Evolutionary conservation across 2,797 vertebrate genomes (phyloP), one percentile per base, ranked within the genome.

Genomic region (Furcifer pardalis): DNA sequence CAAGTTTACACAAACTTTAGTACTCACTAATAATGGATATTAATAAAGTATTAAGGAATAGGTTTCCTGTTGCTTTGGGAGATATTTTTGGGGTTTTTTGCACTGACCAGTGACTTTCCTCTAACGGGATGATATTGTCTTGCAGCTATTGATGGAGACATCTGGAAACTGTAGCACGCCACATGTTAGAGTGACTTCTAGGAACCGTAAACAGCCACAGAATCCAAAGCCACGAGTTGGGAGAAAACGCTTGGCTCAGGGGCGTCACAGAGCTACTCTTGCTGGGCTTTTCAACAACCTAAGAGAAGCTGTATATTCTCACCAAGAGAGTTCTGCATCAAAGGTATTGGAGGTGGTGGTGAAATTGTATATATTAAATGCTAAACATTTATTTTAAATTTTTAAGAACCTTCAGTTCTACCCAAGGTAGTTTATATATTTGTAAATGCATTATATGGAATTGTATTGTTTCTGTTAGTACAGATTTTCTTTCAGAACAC

Each of bases 261-360:
- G 95, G 65, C 94, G 84, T 4, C 95, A 94, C 66, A 92, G 90
- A 30, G 94, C 94, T 86, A 92, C 94, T 0, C 85, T 97, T 79
- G 77, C 91, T 0, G 90, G 85, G 7, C 96, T 97, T 85, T 96
- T 97, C 73, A 88, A 86, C 44, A 72, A 42, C 83, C 89, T 97
- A 60, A 91, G 56, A 82, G 91, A 89, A 72, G 92, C 79, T 0
- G 95, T 97, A 49, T 95, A 94, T 78, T 92, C 93, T 15, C 89
- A 89, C 5, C 89, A 94, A 44, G 89, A 93, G 30, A 90, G 83
- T 82, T 95, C 88, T 1, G 93, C 92, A 76, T 96, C 96, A 3
- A 96, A 96, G 96, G 97, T 97, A 94, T 0, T 65, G 35, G 86
- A 84, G 63, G 75, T n/a, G 52, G 2, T 1, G 17, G 60, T 68